A percentile compares a stretch with the other conserved stretches of the same genome.
Conservation (phyloP, 2,113 vertebrate species). For the Scomber japonicus region DNA sequence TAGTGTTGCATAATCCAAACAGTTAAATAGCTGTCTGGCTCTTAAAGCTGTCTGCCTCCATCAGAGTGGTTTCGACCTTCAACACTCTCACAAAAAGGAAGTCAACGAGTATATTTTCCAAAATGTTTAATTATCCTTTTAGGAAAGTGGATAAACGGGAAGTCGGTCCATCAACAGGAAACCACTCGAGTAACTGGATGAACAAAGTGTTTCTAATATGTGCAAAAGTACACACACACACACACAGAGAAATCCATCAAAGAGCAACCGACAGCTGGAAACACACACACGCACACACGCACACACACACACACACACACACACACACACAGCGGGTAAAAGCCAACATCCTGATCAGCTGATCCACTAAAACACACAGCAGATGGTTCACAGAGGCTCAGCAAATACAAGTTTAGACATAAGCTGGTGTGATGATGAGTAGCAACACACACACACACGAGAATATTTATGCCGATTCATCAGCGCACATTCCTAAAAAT, state of each 20-base stretch:
- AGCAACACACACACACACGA: neutral
- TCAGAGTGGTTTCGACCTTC: too few relatives aligned
- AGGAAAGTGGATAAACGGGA: neutral
- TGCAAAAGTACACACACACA: neutral
- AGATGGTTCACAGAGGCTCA: constrained; percentile 9
- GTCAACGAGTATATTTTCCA: too few relatives aligned
- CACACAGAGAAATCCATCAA: neutral
- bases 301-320: constrained; percentile 4
- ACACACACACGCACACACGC: neutral
- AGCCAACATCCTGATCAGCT: neutral
- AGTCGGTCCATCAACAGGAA: neutral
- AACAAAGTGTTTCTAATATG: neutral
- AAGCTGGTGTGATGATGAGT: neutral
- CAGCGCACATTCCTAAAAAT: neutral
- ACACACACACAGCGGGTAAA: neutral
- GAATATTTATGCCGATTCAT: neutral
- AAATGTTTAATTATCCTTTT: too few relatives aligned
- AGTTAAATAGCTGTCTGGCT: too few relatives aligned
- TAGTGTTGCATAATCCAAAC: too few relatives aligned
- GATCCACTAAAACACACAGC: constrained; percentile 1
- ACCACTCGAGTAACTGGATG: neutral
- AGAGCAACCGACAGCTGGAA: neutral
- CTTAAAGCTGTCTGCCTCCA: too few relatives aligned
- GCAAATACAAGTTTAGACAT: neutral
- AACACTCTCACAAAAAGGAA: too few relatives aligned